Conservation (phyloP, 1,140 invertebrate species). For the Formica exsecta region DNA sequence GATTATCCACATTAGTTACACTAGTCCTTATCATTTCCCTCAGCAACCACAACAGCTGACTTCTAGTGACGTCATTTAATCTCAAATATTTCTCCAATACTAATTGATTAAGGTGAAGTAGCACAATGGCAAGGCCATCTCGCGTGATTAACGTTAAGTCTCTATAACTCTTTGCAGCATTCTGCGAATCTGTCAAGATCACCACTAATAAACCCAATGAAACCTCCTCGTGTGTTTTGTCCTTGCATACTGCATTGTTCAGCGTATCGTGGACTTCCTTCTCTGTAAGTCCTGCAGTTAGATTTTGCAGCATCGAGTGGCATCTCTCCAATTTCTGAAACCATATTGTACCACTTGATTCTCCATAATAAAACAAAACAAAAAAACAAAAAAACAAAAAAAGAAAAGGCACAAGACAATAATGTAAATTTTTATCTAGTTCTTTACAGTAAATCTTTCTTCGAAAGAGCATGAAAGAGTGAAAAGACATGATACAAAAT, state of each 20-base stretch:
- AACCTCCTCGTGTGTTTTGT: slow-evolving; percentile 96
- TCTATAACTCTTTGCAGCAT: slow-evolving; percentile 94
- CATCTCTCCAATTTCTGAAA: slow-evolving; percentile 96
- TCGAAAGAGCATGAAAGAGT: neutral
- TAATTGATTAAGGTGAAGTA: slow-evolving; percentile 93
- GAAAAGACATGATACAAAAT: neutral
- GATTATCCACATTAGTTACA: slow-evolving; percentile 94
- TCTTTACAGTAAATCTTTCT: neutral
- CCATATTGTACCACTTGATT: slow-evolving; percentile 68
- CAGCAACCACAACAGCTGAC: slow-evolving; percentile 94
- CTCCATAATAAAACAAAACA: neutral
- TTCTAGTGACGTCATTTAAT: slow-evolving; percentile 92
- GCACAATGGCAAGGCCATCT: slow-evolving; percentile 94
- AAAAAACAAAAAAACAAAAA: neutral
- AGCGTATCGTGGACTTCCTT: slow-evolving; percentile 97
- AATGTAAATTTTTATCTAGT: neutral
- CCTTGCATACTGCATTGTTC: slow-evolving; percentile 95
- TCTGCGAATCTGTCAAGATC: slow-evolving; percentile 95
- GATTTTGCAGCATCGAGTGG: slow-evolving; percentile 91
- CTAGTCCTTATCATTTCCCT: slow-evolving; percentile 96
- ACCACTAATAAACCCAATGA: slow-evolving; percentile 95
- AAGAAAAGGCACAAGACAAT: neutral
- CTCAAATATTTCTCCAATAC: slow-evolving; percentile 96
- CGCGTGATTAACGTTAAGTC: slow-evolving; percentile 95
- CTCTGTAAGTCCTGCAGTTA: slow-evolving; percentile 94